Evolutionary conservation across 1,140 invertebrate species (phyloP).

Genomic region (Cyrtorhinus lividipennis): DNA sequence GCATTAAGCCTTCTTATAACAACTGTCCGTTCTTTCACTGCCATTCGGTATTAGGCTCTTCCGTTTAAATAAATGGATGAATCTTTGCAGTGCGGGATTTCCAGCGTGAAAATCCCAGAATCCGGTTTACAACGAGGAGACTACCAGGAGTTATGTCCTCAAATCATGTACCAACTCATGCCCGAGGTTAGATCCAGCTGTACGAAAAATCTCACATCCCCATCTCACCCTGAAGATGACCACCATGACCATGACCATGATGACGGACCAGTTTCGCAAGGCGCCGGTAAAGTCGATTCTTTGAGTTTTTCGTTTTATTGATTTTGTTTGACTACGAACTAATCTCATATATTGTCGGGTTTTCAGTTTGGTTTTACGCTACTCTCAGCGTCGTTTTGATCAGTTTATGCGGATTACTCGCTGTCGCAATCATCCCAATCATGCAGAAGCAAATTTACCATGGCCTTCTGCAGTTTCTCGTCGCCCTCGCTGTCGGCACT

Average conservation of each 20-base stretch:
- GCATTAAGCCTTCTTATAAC: too few relatives aligned
- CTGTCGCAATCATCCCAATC: slow-evolving; percentile 70
- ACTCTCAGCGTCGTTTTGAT: slow-evolving; percentile 64
- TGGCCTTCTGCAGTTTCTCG: slow-evolving; percentile 76
- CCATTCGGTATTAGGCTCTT: too few relatives aligned
- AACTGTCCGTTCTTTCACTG: too few relatives aligned
- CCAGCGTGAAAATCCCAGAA: too few relatives aligned
- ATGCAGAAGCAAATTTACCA: slow-evolving; percentile 84
- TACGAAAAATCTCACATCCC: neutral
- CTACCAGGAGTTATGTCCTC: slow-evolving; percentile 6
- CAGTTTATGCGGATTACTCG: slow-evolving; percentile 67
- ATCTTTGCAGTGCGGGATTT: too few relatives aligned
- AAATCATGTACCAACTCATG: slow-evolving; percentile 1
- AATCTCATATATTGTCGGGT: too few relatives aligned
- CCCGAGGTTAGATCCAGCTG: neutral
- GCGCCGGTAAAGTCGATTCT: too few relatives aligned
- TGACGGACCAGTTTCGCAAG: too few relatives aligned
- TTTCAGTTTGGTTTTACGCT: slow-evolving; percentile 68
- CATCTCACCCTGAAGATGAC: neutral
- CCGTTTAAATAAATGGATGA: too few relatives aligned
- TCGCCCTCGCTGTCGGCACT: slow-evolving; percentile 81
- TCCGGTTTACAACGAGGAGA: neutral
- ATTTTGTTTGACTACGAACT: too few relatives aligned
- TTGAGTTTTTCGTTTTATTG: too few relatives aligned
- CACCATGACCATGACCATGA: neutral